phyloP scores from a whole-genome alignment of 2,888 invertebrate species.

The Hydrotaea diabolus region DNA sequence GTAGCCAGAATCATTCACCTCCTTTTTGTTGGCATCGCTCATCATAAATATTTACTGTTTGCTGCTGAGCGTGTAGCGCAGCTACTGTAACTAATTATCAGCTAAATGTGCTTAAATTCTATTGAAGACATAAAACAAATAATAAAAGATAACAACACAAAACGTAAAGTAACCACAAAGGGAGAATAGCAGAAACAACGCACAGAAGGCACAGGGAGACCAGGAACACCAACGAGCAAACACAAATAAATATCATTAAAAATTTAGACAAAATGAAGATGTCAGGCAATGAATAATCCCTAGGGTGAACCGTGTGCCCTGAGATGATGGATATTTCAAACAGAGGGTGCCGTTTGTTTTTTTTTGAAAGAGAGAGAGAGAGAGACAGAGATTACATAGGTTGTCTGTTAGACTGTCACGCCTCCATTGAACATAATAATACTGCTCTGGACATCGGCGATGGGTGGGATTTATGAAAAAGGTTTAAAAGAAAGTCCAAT shows the following conservation, averaged over 20 bases:
- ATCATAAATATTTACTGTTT: not conserved
- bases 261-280: not conserved
- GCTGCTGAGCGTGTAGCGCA: not conserved
- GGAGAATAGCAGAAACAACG: no score
- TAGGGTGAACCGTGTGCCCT: no score
- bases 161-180: not conserved
- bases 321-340: no score
- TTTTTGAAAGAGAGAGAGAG: no score
- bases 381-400: no score
- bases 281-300: not conserved
- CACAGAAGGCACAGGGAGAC: no score
- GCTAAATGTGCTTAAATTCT: not conserved
- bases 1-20: not conserved
- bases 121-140: constrained; percentile 15
- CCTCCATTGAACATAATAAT: no score
- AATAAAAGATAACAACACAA: not conserved
- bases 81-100: not conserved
- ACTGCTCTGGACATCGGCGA: no score
- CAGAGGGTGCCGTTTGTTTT: no score
- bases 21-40: not conserved
- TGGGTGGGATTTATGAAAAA: no score
- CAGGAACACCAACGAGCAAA: not conserved
- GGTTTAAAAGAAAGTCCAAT: no score
- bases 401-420: no score
- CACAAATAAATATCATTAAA: not conserved